A percentile compares a stretch with the other conserved stretches of the same genome.
phyloP scores from a whole-genome alignment of 2,113 vertebrate genomes.

The Hyperoodon ampullatus region DNA sequence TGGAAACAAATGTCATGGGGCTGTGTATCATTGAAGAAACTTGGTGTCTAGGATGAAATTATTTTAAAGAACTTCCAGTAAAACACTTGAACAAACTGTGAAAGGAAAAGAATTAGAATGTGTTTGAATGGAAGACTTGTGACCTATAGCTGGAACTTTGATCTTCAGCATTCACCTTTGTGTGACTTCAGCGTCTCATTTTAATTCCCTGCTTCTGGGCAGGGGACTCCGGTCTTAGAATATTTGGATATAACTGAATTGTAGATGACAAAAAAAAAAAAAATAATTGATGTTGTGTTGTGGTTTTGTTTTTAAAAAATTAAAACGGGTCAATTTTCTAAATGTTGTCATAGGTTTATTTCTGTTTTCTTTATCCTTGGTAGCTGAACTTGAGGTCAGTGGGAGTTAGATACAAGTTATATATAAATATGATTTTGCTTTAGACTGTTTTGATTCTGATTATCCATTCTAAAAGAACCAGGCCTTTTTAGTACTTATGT shows the following conservation, averaged over 20 bases:
- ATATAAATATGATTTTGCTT: not conserved
- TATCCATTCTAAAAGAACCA: not conserved
- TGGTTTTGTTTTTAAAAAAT: slow-evolving; percentile 72
- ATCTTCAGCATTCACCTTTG: slow-evolving; percentile 35
- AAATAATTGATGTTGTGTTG: slow-evolving; percentile 70
- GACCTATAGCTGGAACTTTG: not conserved
- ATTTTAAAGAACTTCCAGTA: slow-evolving; percentile 46
- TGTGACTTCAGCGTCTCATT: slow-evolving; percentile 31
- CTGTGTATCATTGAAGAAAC: slow-evolving; percentile 39
- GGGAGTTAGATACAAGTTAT: not conserved
- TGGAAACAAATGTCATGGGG: slow-evolving; percentile 34
- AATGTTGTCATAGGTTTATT: slow-evolving; percentile 42
- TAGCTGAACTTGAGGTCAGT: slow-evolving; percentile 27
- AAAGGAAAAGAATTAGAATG: not conserved
- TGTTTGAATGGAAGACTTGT: slow-evolving; percentile 36
- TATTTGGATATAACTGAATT: slow-evolving; percentile 67
- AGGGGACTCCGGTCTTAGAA: slow-evolving; percentile 25
- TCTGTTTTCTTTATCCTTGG: slow-evolving; percentile 54
- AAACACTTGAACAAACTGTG: slow-evolving; percentile 53
- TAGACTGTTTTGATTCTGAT: not conserved
- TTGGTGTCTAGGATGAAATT: slow-evolving; percentile 33
- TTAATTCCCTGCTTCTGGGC: not conserved
- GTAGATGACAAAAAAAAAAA: slow-evolving; percentile 71
- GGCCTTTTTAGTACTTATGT: not conserved
- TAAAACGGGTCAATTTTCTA: slow-evolving; percentile 80